A percentile compares a stretch with the other conserved stretches of the same genome.
Conservation (phyloP, 2,113 vertebrate species). For the Psilopogon haemacephalus region DNA sequence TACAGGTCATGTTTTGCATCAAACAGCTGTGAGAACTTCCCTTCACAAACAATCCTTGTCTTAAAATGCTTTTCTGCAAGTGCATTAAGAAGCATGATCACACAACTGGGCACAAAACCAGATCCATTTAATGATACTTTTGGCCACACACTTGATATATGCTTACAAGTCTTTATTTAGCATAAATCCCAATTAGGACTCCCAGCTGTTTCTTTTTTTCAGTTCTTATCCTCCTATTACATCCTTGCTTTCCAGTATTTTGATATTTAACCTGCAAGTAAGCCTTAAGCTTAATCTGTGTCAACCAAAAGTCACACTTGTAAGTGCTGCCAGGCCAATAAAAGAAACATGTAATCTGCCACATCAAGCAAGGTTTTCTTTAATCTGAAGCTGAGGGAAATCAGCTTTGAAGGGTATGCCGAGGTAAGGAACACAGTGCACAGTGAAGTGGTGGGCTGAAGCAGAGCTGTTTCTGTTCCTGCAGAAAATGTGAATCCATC, state of each 20-base stretch:
- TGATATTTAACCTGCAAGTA: background rate
- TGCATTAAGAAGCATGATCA: background rate
- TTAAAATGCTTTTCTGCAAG: background rate
- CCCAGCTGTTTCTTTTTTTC: background rate
- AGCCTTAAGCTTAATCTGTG: background rate
- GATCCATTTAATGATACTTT: background rate
- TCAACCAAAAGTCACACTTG: slow-evolving; percentile 36
- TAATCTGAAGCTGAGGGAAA: slow-evolving; percentile 59
- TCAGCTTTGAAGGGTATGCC: slow-evolving; percentile 56
- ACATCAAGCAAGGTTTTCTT: slow-evolving; percentile 40
- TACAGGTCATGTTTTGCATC: background rate
- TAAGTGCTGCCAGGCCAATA: slow-evolving; percentile 9
- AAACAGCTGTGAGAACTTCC: background rate
- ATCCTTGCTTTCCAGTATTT: background rate
- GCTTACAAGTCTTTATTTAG: background rate
- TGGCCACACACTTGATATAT: background rate
- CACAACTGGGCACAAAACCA: background rate
- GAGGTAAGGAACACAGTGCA: background rate
- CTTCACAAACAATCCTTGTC: background rate
- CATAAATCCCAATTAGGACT: background rate
- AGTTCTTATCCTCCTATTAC: background rate
- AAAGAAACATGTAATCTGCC: slow-evolving; percentile 28
- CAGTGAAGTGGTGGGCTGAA: background rate
- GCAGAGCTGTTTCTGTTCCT: background rate
- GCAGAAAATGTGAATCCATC: background rate